Base-by-base conservation (phyloP, 2,888 invertebrate species). In the Branchellion lobata region DNA sequence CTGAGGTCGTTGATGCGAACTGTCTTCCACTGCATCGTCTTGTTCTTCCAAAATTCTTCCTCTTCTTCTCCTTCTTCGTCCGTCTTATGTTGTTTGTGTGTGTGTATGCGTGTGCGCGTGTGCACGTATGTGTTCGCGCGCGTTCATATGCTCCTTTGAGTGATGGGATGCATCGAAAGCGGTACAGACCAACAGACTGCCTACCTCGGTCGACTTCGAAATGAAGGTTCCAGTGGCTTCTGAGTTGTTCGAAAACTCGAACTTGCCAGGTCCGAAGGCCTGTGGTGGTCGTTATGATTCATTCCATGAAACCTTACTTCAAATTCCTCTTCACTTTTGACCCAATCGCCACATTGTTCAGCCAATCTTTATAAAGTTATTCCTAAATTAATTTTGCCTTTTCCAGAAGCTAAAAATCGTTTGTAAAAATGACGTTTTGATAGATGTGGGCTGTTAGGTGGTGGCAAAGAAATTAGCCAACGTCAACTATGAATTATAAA, bases 11-110 rank as follows among this genome's bases (percentile, higher is more conserved):
- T 65, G 14, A 77, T 77, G 34, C 53, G 29, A 14, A 31, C 61
- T 3, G 77, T 77, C 27, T 57, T 57, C 77, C 77, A 77, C 21
- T 53, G 34, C 21, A 68, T 31, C 61, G 27, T 29, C 72, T 80
- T 71, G 24, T 53, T 33, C 33, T 75, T 80, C 68, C 75, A 51
- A 24, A 24, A 76, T 31, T 65, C 68, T 47, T 34, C 53, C 24
- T 65, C 75, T 27, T 53, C 80, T 74, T 53, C 75, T 27, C 33
- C 80, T 29, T 75, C 79, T 24, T 79, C 81, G 11, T 75, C 78
- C n/a, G 21, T 57, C 40, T 61, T 77, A n/a, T 65, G 31, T 65
- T 65, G 29, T 75, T n/a, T 47, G 51, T 14, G 24, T 51, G n/a
- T n/a, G n/a, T 47, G 24, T 18, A 18, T 51, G 14, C 51, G 11